Percentiles rank a stretch among this genome's conserved stretches.
phyloP scores from a whole-genome alignment of 30 jellyfish, hydroid and myxozoan species.

The Turritopsis dohrnii region DNA sequence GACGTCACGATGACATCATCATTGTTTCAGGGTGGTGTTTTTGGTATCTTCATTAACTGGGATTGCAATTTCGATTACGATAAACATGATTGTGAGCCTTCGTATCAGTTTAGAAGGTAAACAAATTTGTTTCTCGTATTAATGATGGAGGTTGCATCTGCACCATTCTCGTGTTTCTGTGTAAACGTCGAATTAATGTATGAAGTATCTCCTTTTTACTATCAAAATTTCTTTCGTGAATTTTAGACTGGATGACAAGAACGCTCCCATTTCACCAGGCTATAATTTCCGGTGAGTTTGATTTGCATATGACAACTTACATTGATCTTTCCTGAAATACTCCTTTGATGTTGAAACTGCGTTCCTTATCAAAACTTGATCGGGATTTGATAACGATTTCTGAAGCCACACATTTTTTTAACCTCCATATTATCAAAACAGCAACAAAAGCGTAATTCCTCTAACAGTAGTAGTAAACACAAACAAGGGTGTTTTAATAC shows the following conservation, averaged over 20 bases:
- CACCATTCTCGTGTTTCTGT: no score
- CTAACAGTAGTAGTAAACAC: no score
- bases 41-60: slow-evolving; percentile 75
- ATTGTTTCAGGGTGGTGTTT: slow-evolving; percentile 64
- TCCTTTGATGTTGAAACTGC: not conserved
- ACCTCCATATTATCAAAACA: no score
- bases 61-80: slow-evolving; percentile 64
- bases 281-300: slow-evolving; percentile 73
- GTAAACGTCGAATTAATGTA: no score
- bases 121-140: no score
- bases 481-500: no score
- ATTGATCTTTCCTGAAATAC: not conserved
- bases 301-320: not conserved
- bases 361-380: not conserved
- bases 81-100: slow-evolving; percentile 55
- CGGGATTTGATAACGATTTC: no score
- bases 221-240: not conserved
- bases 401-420: no score
- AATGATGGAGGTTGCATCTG: no score
- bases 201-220: no score
- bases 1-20: no score
- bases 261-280: slow-evolving; percentile 90
- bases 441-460: no score
- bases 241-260: slow-evolving; percentile 80
- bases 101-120: slow-evolving; percentile 66